A percentile compares a stretch with the other conserved stretches of the same genome.
Evolutionary conservation across 2,888 invertebrate species (phyloP).

Genomic region (Agelastica alni): DNA sequence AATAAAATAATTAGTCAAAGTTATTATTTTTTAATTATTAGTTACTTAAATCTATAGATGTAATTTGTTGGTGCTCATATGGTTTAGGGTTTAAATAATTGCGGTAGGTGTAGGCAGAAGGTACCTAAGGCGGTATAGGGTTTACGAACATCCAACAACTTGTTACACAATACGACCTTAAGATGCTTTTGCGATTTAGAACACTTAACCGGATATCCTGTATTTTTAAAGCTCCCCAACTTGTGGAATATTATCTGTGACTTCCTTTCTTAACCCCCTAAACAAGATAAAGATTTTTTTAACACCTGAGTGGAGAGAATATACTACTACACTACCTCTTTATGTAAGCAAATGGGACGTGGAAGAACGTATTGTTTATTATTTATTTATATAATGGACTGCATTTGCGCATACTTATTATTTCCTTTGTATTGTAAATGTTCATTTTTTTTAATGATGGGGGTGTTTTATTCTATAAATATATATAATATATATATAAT

Average conservation of each 20-base stretch:
- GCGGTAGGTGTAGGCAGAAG: conserved; percentile 11
- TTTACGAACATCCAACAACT: conserved; percentile 38
- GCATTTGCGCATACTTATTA: conserved; percentile 1
- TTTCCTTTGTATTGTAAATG: neutral
- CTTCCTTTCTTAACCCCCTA: conserved; percentile 45
- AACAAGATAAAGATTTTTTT: conserved; percentile 29
- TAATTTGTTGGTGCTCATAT: neutral
- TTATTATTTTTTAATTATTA: neutral
- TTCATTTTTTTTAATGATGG: neutral
- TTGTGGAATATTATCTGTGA: conserved; percentile 50
- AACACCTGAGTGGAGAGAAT: conserved; percentile 27
- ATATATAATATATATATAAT: too few species aligned
- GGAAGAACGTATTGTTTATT: conserved; percentile 1
- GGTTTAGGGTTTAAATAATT: neutral
- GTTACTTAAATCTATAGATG: neutral
- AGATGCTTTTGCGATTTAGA: conserved; percentile 40
- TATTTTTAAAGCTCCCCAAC: conserved; percentile 48
- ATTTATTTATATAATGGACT: conserved; percentile 3
- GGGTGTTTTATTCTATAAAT: too few species aligned
- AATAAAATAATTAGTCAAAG: neutral
- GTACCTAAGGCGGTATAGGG: conserved; percentile 19
- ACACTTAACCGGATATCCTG: conserved; percentile 50
- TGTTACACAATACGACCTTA: conserved; percentile 41
- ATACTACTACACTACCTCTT: too few species aligned
- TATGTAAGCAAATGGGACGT: neutral